Base-by-base conservation (phyloP, 2,113 vertebrate genomes). In the Ammodytes dubius region DNA sequence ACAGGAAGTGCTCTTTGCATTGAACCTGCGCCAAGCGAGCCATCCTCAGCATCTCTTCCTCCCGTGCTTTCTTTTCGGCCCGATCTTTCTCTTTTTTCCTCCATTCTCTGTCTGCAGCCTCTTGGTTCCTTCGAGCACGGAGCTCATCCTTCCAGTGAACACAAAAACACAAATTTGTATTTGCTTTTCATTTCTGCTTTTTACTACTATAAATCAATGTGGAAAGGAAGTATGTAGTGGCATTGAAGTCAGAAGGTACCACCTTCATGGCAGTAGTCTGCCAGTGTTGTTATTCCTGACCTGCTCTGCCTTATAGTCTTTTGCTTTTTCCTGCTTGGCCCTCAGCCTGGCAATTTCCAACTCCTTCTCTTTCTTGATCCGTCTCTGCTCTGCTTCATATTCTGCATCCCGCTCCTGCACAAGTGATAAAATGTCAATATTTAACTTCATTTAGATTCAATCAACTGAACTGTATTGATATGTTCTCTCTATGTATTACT, bases 81-180 rank as follows among this genome's bases (percentile, higher is more conserved):
- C 84, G 57, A 71, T 96, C 96, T 73, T 86, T 95, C 74, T 98
- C 96, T 68, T 95, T 97, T 11, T 59, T 93, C 66, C 98, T 95
- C 98, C 97, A 99, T 27, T 97, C 94, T 14, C 97, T 91, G 80
- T 97, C 96, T 0, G 92, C 60, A 0, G 84, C 93, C 45, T 98
- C 97, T 42, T 97, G 97, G 92, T 95, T 97, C 82, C 97, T 96
- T 57, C 94, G 95, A 67, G 96, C 97, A 17, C 96, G 90, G 66
- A 97, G 91, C 2, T 94, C 96, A 12, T 98, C 96, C 98, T 99
- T 61, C 10, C 45, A 4, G 27, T 27, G 27, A 39, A 50, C 10
- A 14, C n/a, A 47, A 47, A 66, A 0, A 57, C 37, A 58, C 14
- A 58, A 47, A 3, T 42, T 42, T 19, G 27, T 27, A 56, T n/a